These are phyloP conservation scores for Lycocerus yunnanus DNA, from an alignment of 2,888 invertebrate genomes.

Conservation along the genomic window DNA sequence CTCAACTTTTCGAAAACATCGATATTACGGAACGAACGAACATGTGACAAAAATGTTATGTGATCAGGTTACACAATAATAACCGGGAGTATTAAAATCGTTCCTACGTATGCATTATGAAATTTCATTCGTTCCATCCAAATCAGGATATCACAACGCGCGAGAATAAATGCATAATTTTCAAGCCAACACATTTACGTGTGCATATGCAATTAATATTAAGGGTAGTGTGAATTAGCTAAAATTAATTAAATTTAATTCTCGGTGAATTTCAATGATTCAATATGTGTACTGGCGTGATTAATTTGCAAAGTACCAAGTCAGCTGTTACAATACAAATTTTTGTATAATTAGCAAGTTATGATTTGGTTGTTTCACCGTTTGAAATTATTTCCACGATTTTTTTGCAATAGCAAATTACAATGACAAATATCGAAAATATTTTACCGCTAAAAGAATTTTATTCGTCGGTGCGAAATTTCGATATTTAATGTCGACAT, in stretches of 20 bases:
- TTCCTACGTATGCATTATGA: background rate
- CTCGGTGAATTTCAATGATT: slow-evolving; percentile 7
- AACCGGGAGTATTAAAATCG: background rate
- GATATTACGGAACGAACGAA: background rate
- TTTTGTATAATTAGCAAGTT: background rate
- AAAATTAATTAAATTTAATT: slow-evolving; percentile 11
- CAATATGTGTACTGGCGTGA: slow-evolving; percentile 12
- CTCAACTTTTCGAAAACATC: background rate
- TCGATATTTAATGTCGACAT: no score
- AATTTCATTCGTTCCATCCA: background rate
- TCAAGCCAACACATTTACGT: background rate
- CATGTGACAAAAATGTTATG: background rate
- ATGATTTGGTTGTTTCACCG: background rate
- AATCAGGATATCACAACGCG: background rate
- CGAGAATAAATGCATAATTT: background rate
- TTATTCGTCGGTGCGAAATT: no score
- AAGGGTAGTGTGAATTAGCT: slow-evolving; percentile 9
- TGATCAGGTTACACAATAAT: background rate
- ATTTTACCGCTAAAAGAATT: no score
- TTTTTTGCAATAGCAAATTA: background rate
- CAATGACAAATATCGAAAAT: background rate
- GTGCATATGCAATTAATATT: slow-evolving; percentile 14
- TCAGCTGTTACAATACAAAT: slow-evolving; percentile 12
- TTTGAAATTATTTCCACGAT: background rate
- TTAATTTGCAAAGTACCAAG: slow-evolving; percentile 15